Percentiles rank a stretch among this genome's conserved stretches.
phyloP scores from a whole-genome alignment of 2,113 vertebrate species.

The Oriolus oriolus region DNA sequence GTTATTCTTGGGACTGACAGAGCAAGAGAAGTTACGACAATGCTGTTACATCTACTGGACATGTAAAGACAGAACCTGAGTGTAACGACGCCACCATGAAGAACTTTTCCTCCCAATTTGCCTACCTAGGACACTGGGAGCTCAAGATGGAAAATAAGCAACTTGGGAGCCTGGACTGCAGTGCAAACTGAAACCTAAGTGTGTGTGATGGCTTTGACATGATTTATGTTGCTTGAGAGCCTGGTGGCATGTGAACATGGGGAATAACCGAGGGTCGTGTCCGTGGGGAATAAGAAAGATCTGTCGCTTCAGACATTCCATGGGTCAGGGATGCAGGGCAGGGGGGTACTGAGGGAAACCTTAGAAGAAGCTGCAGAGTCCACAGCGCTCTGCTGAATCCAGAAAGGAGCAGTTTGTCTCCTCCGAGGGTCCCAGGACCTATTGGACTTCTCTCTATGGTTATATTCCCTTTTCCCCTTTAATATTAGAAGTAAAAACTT shows the following conservation, averaged over 20 bases:
- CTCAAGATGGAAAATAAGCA: not conserved
- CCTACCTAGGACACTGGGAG: not conserved
- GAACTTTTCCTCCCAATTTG: not conserved
- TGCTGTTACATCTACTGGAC: not conserved
- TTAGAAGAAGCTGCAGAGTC: not conserved
- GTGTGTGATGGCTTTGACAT: not conserved
- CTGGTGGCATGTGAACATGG: not conserved
- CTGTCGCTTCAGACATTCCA: not conserved
- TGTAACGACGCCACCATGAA: not conserved
- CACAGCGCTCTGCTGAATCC: not conserved
- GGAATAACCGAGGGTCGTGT: not conserved
- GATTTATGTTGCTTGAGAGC: not conserved
- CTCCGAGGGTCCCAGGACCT: not conserved
- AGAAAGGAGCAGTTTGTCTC: not conserved
- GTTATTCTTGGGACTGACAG: not conserved
- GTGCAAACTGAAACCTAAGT: not conserved
- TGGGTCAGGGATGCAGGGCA: not conserved
- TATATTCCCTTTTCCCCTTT: not conserved
- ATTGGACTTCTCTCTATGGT: not conserved
- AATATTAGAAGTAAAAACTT: not conserved
- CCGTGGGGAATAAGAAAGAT: not conserved
- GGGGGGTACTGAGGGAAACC: not conserved
- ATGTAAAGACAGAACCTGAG: not conserved
- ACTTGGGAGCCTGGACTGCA: not conserved
- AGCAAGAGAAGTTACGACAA: not conserved